These are phyloP conservation scores for Macropodus opercularis DNA, from an alignment of 2,797 vertebrate genomes.

Conservation along the genomic window DNA sequence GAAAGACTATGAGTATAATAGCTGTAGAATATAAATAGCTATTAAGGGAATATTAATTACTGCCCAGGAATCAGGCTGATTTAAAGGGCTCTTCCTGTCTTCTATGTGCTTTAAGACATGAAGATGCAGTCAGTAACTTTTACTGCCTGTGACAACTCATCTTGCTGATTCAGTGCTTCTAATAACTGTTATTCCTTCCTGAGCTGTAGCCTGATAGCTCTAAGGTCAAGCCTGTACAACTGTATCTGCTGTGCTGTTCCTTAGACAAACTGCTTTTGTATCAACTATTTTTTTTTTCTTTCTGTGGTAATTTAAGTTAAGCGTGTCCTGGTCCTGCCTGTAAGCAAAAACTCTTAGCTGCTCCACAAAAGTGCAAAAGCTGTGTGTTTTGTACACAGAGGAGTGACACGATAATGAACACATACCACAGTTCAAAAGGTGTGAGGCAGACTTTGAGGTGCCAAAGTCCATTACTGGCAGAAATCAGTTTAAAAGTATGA, in stretches of 20 bases:
- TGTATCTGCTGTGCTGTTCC: constrained; percentile 69
- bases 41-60: too few relatives aligned
- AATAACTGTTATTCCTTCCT: constrained; percentile 38
- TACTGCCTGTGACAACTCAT: constrained; percentile 37
- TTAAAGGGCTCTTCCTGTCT: too few relatives aligned
- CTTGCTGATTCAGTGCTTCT: constrained; percentile 59
- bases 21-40: too few relatives aligned
- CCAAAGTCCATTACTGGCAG: constrained; percentile 29
- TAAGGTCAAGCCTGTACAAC: constrained; percentile 81
- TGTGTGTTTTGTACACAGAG: constrained; percentile 72
- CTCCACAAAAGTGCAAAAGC: constrained; percentile 36
- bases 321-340: constrained; percentile 44
- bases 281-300: constrained; percentile 46
- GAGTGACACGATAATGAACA: constrained; percentile 67
- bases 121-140: constrained; percentile 40
- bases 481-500: constrained; percentile 2
- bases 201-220: constrained; percentile 81
- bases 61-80: too few relatives aligned
- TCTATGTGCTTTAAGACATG: constrained; percentile 8
- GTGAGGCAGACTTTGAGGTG: constrained; percentile 52
- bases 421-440: constrained; percentile 18
- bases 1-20: too few relatives aligned
- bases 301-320: constrained; percentile 60
- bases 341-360: constrained; percentile 34
- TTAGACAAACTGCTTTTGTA: constrained; percentile 58